Conservation (phyloP, 1,140 invertebrate species). For the Macrocentrus cingulum region DNA sequence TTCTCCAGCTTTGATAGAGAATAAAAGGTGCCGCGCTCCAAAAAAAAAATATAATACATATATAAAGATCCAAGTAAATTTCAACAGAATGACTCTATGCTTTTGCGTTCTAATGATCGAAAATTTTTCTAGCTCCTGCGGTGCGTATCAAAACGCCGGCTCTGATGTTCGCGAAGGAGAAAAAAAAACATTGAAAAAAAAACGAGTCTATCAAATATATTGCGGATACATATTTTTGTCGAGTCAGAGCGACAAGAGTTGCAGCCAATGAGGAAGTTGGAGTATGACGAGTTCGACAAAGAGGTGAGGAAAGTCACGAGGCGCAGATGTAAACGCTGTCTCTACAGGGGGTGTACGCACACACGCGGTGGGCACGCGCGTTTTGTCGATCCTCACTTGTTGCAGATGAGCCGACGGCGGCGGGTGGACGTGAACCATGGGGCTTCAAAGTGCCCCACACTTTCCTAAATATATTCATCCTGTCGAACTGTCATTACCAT, state of each 20-base stretch:
- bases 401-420: background rate
- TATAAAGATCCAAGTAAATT: background rate
- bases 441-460: background rate
- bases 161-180: background rate
- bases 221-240: too few relatives aligned
- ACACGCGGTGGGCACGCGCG: background rate
- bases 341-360: background rate
- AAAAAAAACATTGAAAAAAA: too few relatives aligned
- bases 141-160: constrained; percentile 6
- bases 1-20: too few relatives aligned
- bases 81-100: constrained; percentile 1
- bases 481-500: background rate
- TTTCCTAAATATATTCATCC: background rate
- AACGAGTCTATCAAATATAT: too few relatives aligned
- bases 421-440: background rate
- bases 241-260: too few relatives aligned
- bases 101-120: background rate
- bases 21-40: background rate
- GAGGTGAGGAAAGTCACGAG: too few relatives aligned
- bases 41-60: constrained; percentile 1
- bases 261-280: too few relatives aligned
- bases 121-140: constrained; percentile 7
- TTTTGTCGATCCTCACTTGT: background rate
- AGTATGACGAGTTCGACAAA: too few relatives aligned
- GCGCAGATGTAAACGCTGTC: constrained; percentile 6